These are phyloP conservation scores for Adelosebastes latens DNA, from an alignment of 2,797 vertebrate genomes.

Conservation along the genomic window DNA sequence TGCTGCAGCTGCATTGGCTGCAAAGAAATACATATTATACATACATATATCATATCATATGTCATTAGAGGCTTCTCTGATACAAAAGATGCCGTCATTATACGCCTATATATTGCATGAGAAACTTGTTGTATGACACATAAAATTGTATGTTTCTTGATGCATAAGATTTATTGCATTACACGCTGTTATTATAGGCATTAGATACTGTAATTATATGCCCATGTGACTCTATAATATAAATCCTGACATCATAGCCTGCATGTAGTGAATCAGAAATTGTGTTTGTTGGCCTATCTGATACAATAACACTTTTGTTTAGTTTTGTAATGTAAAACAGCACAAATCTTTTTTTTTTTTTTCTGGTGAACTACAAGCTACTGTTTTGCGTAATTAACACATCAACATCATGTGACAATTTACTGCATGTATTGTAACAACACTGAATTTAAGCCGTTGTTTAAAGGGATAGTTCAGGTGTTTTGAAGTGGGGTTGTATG, in stretches of 20 bases:
- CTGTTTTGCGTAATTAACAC: not conserved
- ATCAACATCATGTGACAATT: not conserved
- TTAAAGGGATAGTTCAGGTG: too few species aligned
- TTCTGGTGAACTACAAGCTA: not conserved
- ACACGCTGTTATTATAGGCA: not conserved
- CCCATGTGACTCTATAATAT: not conserved
- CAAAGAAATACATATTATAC: conserved; percentile 24
- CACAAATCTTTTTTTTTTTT: not conserved
- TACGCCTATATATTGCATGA: not conserved
- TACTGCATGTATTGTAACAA: not conserved
- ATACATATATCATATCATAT: not conserved
- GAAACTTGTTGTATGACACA: not conserved
- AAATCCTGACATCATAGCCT: not conserved
- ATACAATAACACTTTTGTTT: not conserved
- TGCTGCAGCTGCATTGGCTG: conserved; percentile 86
- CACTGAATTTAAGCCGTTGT: not conserved
- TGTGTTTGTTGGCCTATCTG: not conserved
- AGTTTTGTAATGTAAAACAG: not conserved
- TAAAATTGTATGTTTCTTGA: not conserved
- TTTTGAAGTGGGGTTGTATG: too few species aligned
- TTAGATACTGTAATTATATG: not conserved
- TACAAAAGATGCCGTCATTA: not conserved
- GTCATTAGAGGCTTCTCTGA: not conserved
- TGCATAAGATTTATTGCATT: not conserved
- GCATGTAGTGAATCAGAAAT: not conserved